Base-by-base conservation (phyloP, 2,888 invertebrate species). In the Dysmachus trigonus region DNA sequence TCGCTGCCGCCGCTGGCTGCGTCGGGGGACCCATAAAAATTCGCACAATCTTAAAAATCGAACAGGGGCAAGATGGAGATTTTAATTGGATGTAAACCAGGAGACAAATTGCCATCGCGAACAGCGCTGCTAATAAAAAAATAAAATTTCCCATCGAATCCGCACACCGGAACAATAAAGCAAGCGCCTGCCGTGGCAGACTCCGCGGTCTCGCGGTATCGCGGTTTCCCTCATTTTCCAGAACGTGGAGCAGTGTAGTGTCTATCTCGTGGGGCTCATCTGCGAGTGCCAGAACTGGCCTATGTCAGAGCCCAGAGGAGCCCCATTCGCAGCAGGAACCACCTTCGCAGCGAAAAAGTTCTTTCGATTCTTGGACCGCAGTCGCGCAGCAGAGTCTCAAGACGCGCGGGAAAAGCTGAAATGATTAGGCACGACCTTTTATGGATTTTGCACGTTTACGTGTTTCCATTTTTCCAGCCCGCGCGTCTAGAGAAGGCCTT, bases 401-500 rank as follows among this genome's bases (percentile, higher is more conserved):
- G 62, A 62, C 83, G 85, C 83, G 85, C 82, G 87, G 87, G 87
- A 88, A 88, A 88, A 88, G 87, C 87, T 86, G 87, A 85, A 88
- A 88, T 88, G 88, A 89, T 89, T 89, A 88, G 88, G 87, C 88
- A 89, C 88, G 88, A 88, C 88, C 88, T 89, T 89, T 89, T 89
- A 89, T 88, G 88, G 88, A 88, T 88, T 88, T 88, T 88, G 88
- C 88, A 88, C 88, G 88, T 88, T 86, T 88, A 87, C 88, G 86
- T 87, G 88, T 88, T 88, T 88, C 87, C 87, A 88, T 87, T 86
- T 85, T 74, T 85, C 85, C 38, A 31, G 77, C 81, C n/a, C n/a
- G n/a, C n/a, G n/a, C 15, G 72, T 10, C 38, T 41, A 35, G 76
- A 73, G 31, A 31, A 47, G 41, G 81, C 35, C 62, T 33, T n/a